Percentiles rank a stretch among this genome's conserved stretches.
phyloP scores from a whole-genome alignment of 1,140 invertebrate genomes.

The Micrasema minimum region DNA sequence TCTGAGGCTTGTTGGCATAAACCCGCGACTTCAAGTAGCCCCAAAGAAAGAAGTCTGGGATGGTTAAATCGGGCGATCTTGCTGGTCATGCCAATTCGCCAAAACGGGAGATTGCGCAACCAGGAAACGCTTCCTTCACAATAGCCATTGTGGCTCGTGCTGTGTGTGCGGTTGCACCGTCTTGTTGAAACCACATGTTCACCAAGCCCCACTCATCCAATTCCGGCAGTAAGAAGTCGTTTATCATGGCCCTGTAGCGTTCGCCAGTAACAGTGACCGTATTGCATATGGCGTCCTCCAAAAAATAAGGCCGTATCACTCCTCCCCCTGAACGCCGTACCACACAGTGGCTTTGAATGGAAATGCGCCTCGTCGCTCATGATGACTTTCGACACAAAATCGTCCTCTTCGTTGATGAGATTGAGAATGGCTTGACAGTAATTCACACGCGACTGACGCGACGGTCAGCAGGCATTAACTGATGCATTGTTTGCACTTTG shows the following conservation, averaged over 20 bases:
- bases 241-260: not conserved
- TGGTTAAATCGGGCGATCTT: too few species aligned
- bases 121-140: not conserved
- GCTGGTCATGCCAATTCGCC: too few species aligned
- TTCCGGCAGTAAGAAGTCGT: too few species aligned
- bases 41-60: too few species aligned
- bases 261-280: not conserved
- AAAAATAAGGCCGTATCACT: not conserved
- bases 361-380: not conserved
- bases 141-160: not conserved
- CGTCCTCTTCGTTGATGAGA: not conserved
- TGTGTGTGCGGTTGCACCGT: too few species aligned
- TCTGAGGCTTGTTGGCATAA: too few species aligned
- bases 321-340: not conserved
- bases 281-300: not conserved
- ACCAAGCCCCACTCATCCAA: not conserved
- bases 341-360: not conserved
- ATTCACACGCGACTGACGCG: too few species aligned
- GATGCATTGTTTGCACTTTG: slow-evolving; percentile 13
- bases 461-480: slow-evolving; percentile 16
- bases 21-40: too few species aligned
- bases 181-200: too few species aligned
- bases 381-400: not conserved
- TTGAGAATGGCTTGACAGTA: not conserved
- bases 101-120: too few species aligned